A percentile compares a stretch with the other conserved stretches of the same genome.
These are phyloP conservation scores for Corynorhinus townsendii DNA, from an alignment of 2,113 vertebrate species.

Conservation along the genomic window DNA sequence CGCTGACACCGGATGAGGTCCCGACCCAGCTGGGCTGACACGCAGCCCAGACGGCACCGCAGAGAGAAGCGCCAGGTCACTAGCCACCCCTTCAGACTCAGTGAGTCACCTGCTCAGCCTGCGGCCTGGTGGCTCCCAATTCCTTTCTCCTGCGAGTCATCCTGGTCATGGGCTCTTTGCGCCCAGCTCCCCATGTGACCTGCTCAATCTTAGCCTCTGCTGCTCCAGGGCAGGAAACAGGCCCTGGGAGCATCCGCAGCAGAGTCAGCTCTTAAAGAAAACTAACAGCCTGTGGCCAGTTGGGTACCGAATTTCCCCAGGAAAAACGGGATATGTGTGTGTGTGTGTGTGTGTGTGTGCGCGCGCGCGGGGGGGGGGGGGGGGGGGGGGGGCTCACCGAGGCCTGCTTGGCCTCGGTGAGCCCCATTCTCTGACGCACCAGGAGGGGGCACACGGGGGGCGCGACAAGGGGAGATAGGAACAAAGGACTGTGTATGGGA, in stretches of 20 bases:
- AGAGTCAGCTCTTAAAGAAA: too few species aligned
- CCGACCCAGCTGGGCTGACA: background rate
- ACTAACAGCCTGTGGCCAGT: too few species aligned
- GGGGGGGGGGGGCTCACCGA: too few species aligned
- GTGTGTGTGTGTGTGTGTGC: too few species aligned
- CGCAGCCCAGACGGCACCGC: background rate
- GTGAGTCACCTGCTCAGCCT: background rate
- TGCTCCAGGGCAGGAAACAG: background rate
- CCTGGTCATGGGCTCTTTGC: background rate
- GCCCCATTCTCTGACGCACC: too few species aligned
- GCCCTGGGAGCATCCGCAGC: too few species aligned
- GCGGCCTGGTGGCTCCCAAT: background rate
- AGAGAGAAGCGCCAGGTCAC: background rate
- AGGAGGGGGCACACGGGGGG: too few species aligned
- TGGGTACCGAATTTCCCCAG: too few species aligned
- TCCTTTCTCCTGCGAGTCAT: background rate
- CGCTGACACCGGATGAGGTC: background rate
- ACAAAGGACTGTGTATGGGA: too few species aligned
- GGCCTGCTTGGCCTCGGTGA: too few species aligned
- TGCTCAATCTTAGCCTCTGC: background rate
- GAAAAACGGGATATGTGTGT: too few species aligned
- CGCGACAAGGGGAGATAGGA: fast-evolving
- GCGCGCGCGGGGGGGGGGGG: fast-evolving
- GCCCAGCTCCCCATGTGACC: background rate
- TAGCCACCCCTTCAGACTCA: background rate